Conservation (phyloP, 2,797 vertebrate species). For the Amblyopsis hoosieri region DNA sequence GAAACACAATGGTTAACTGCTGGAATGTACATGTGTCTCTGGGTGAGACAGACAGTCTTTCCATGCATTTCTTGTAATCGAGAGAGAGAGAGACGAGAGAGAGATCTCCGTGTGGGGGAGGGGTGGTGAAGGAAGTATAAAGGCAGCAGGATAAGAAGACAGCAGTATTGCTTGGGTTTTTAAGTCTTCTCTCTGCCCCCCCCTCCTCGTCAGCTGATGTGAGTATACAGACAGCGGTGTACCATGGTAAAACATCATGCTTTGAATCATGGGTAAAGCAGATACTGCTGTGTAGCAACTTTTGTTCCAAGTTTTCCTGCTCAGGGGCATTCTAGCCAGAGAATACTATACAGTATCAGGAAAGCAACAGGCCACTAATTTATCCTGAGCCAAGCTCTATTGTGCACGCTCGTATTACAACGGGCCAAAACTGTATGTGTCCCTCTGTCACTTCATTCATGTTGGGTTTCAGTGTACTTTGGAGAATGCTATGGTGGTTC, state of each 20-base stretch:
- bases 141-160: constrained; percentile 41
- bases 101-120: neutral
- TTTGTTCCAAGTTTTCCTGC: constrained; percentile 64
- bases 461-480: constrained; percentile 36
- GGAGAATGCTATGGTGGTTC: constrained; percentile 8
- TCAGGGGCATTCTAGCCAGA: constrained; percentile 57
- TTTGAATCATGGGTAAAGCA: constrained; percentile 59
- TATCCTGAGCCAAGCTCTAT: constrained; percentile 51
- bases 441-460: constrained; percentile 64
- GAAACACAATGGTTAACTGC: constrained; percentile 38
- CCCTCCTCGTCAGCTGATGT: constrained; percentile 55
- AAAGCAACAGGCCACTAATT: constrained; percentile 50
- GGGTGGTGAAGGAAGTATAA: constrained; percentile 28
- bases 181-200: constrained; percentile 30
- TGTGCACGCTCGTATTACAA: constrained; percentile 63
- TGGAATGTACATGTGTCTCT: constrained; percentile 28
- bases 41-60: constrained; percentile 7
- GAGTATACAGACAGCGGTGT: constrained; percentile 63
- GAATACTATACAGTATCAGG: constrained; percentile 34
- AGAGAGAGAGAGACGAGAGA: too few species aligned
- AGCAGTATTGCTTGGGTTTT: constrained; percentile 43
- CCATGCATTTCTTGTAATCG: neutral
- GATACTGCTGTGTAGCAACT: constrained; percentile 49
- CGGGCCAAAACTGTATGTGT: constrained; percentile 59
- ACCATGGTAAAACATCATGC: constrained; percentile 64